phyloP scores from a whole-genome alignment of 2,888 invertebrate genomes.

The Leucophora obtusa region DNA sequence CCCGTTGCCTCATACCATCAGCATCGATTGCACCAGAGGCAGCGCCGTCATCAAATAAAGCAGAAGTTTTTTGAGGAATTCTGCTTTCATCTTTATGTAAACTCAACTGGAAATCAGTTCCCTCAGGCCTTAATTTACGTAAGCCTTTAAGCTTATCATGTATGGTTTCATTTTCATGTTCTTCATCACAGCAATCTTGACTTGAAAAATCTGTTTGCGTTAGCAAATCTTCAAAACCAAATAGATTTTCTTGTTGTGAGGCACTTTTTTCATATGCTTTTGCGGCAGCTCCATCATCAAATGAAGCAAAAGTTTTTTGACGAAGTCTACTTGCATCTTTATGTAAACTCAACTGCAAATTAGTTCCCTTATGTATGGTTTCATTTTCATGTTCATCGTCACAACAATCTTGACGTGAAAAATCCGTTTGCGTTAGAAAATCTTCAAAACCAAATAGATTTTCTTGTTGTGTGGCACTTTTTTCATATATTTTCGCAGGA shows the following conservation, averaged over 20 bases:
- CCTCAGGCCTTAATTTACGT: conserved; percentile 67
- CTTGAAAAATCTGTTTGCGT: conserved; percentile 42
- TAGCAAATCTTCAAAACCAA: conserved; percentile 74
- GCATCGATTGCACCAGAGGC: conserved; percentile 26
- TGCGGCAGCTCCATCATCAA: too few relatives aligned
- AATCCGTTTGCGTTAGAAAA: conserved; percentile 63
- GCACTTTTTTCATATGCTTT: too few relatives aligned
- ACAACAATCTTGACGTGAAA: conserved; percentile 39
- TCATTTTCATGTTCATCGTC: conserved; percentile 17
- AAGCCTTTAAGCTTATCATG: conserved; percentile 70
- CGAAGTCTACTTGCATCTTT: too few relatives aligned
- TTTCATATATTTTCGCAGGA: not conserved
- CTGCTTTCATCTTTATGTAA: not conserved
- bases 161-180: conserved; percentile 57
- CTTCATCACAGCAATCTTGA: conserved; percentile 51
- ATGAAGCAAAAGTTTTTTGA: too few relatives aligned
- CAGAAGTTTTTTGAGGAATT: not conserved
- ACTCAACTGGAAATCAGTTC: conserved; percentile 60
- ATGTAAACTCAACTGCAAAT: too few relatives aligned
- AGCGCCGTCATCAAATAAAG: conserved; percentile 67
- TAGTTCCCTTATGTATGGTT: too few relatives aligned
- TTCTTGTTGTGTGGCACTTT: not conserved
- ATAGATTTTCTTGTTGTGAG: conserved; percentile 63
- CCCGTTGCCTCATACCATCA: conserved; percentile 65
- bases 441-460: conserved; percentile 75